Evolutionary conservation across 2,113 vertebrate genomes (phyloP).

Genomic region (Orientallactaga bullata): DNA sequence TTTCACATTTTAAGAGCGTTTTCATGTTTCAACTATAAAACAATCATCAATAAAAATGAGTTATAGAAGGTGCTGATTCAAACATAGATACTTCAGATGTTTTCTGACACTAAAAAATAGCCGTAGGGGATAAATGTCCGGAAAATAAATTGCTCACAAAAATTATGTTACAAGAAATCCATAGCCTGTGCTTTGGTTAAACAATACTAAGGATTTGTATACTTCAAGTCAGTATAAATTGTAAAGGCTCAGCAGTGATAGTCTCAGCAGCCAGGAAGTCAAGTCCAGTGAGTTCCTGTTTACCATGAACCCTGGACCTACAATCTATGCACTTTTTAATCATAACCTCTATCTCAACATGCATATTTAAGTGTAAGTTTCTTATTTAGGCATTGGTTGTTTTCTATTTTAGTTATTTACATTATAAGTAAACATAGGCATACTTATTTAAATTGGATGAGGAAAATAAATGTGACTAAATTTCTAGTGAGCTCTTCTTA

Average conservation of each 20-base stretch:
- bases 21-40: slow-evolving; percentile 56
- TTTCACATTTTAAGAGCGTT: slow-evolving; percentile 61
- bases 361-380: background rate
- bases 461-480: background rate
- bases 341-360: background rate
- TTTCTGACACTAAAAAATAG: slow-evolving; percentile 68
- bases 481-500: background rate
- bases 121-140: slow-evolving; percentile 43
- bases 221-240: slow-evolving; percentile 10
- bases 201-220: slow-evolving; percentile 29
- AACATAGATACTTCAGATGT: slow-evolving; percentile 65
- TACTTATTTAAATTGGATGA: background rate
- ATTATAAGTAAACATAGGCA: background rate
- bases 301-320: background rate
- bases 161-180: slow-evolving; percentile 63
- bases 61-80: slow-evolving; percentile 67
- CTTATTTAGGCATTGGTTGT: background rate
- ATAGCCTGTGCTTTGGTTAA: slow-evolving; percentile 12
- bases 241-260: background rate
- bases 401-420: background rate
- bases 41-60: slow-evolving; percentile 73
- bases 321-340: background rate
- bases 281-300: background rate
- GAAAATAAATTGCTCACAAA: slow-evolving; percentile 66
- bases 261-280: background rate